These are phyloP conservation scores for Onychomys leucogaster DNA, from an alignment of 2,797 vertebrate genomes.

Conservation along the genomic window DNA sequence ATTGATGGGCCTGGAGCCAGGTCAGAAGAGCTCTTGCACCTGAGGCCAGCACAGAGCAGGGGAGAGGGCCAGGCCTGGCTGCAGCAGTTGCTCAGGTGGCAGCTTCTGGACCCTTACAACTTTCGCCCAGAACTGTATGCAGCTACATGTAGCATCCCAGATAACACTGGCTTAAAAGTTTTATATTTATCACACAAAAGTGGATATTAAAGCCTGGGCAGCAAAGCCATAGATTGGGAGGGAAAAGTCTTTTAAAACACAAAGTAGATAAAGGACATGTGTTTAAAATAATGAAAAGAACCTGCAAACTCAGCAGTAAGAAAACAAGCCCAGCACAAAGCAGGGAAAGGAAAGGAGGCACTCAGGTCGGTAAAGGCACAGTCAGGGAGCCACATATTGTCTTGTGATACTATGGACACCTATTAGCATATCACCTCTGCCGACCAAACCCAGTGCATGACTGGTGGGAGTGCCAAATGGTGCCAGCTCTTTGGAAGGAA, in stretches of 20 bases:
- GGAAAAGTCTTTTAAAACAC: neutral
- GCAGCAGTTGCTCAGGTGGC: too few species aligned
- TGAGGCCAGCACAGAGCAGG: neutral
- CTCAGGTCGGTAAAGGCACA: neutral
- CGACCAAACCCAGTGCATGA: neutral
- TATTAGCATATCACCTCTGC: neutral
- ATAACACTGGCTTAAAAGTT: neutral
- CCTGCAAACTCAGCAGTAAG: neutral
- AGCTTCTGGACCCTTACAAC: neutral
- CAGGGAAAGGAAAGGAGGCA: neutral
- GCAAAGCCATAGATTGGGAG: neutral
- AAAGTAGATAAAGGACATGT: neutral
- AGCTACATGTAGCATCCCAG: neutral
- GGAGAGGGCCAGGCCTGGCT: neutral
- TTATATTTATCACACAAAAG: neutral
- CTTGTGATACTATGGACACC: neutral
- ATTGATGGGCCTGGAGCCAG: neutral
- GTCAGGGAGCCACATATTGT: neutral
- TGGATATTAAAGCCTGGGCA: neutral
- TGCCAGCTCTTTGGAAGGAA: neutral
- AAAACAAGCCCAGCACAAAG: neutral
- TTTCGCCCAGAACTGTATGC: neutral
- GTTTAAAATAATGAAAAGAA: neutral
- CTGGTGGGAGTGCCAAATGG: neutral
- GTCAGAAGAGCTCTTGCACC: neutral